Percentiles rank a stretch among this genome's conserved stretches.
Conservation (phyloP, 2,113 vertebrate species). For the Gavialis gangeticus region DNA sequence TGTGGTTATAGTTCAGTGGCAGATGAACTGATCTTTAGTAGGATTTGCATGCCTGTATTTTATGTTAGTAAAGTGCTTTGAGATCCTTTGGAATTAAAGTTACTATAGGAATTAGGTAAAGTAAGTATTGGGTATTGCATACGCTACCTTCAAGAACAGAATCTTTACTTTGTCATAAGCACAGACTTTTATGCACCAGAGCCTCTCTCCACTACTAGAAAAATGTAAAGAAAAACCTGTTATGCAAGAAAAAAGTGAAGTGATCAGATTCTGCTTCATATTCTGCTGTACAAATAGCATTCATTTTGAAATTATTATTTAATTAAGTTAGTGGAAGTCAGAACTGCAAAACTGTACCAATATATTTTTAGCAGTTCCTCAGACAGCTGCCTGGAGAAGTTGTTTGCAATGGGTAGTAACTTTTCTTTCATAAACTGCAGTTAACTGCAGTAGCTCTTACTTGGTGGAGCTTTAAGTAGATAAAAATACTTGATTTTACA, state of each 20-base stretch:
- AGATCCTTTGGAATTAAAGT: not conserved
- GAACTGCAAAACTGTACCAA: not conserved
- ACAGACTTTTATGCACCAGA: not conserved
- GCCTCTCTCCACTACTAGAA: not conserved
- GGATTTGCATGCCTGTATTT: slow-evolving; percentile 16
- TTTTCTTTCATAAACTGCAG: not conserved
- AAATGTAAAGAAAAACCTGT: not conserved
- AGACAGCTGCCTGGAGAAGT: not conserved
- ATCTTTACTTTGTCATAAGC: not conserved
- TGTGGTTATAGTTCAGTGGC: not conserved
- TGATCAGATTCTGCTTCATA: not conserved
- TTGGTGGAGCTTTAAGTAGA: not conserved
- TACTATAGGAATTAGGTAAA: not conserved
- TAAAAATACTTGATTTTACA: not conserved
- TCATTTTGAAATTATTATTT: not conserved
- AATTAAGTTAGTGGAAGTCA: not conserved
- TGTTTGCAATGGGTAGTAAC: not conserved
- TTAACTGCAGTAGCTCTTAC: not conserved
- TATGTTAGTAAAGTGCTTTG: not conserved
- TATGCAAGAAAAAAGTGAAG: not conserved
- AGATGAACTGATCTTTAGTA: slow-evolving; percentile 21
- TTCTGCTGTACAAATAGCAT: not conserved
- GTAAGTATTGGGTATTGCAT: not conserved
- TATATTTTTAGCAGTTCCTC: not conserved
- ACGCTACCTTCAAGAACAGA: not conserved